Conservation (phyloP, 2,797 vertebrate species). For the Argentina silus region DNA sequence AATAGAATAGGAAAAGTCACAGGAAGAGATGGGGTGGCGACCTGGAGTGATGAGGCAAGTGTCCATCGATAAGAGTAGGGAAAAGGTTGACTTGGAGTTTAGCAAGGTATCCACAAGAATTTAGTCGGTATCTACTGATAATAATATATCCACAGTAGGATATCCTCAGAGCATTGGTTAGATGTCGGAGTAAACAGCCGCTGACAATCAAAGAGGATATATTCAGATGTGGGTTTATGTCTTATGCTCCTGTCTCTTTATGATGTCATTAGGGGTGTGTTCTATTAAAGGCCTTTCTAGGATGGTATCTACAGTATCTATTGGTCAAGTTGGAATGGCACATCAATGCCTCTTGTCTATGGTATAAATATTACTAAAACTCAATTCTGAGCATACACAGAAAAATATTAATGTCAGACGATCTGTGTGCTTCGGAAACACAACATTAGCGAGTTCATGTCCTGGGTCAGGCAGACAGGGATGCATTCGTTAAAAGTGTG, state of each 20-base stretch:
- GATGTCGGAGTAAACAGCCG: background rate
- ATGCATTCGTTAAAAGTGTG: no score
- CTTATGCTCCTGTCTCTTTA: no score
- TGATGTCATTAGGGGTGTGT: no score
- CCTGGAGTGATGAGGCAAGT: no score
- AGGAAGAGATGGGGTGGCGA: no score
- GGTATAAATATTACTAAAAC: background rate
- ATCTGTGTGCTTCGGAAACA: background rate
- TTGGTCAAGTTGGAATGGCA: background rate
- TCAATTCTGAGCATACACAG: background rate
- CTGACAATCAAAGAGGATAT: no score
- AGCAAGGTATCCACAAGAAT: background rate
- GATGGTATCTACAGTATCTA: background rate
- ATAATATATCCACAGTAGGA: background rate
- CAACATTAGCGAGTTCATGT: background rate
- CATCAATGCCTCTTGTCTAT: background rate
- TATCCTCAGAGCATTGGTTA: background rate
- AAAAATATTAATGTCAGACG: background rate
- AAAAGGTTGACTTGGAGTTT: background rate
- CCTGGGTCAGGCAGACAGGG: no score
- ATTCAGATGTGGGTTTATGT: no score
- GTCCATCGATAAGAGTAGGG: no score
- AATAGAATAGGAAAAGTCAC: background rate
- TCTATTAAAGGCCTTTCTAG: no score
- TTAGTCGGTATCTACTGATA: background rate